Base-by-base conservation (phyloP, 2,888 invertebrate species). In the Atrina japonica region DNA sequence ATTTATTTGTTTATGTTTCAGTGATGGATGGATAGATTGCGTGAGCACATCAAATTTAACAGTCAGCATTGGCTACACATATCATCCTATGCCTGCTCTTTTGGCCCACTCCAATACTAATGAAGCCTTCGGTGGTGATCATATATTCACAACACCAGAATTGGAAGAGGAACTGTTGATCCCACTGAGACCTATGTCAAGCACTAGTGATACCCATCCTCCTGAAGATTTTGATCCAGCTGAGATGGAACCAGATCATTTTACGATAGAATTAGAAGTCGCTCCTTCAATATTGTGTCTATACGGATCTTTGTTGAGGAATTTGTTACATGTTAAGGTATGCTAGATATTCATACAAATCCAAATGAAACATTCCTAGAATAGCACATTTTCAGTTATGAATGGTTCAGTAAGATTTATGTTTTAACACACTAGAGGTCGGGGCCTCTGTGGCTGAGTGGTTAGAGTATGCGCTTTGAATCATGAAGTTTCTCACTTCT, bases 41-140 rank as follows among this genome's bases (percentile, higher is more conserved):
- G 97, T 97, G 97, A 95, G 95, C 55, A 97, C 98, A 6, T 97
- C 97, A 0, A 97, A 97, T 75, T 95, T 97, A 5, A 97, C 97
- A 0, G 92, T 98, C 23, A 96, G 96, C 81, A 96, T 99, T 61
- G 94, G 94, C 75, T 98, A 97, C 90, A 94, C 94, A 23, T 98
- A 97, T 90, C 97, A 98, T 91, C 97, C 98, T 0, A 94, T 96
- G 87, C 97, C 97, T 2, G 95, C 96, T 0, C 90, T 96, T 49
- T 96, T 96, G 0, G 96, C 96, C 0, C 94, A 94, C 77, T 96
- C 96, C 0, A 96, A 96, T 0, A 94, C 95, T 79, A 96, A 96
- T 0, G 58, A 60, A 2, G 70, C 74, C 11, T 52, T 63, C 3
- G 45, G 60, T n/a, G 70, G 76, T 21, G 73, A 97, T 85, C 5